Conservation (phyloP, 2,113 vertebrate species). For the Nothobranchius kuhntae region DNA sequence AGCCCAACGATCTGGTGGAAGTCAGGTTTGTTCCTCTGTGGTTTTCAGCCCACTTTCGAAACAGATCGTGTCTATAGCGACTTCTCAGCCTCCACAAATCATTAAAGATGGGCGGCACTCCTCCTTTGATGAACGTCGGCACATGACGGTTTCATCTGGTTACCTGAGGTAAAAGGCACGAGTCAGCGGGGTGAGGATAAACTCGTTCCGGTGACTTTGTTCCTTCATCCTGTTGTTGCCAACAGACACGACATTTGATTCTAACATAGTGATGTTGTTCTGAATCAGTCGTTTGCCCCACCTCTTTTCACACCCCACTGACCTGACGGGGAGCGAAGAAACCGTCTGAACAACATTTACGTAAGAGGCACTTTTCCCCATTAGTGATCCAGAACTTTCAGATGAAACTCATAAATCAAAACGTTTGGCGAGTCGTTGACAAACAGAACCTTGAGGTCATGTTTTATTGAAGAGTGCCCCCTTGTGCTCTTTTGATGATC, state of each 20-base stretch:
- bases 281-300: conserved; percentile 17
- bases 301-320: conserved; percentile 13
- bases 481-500: conserved; percentile 24
- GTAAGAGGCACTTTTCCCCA: not conserved
- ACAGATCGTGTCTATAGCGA: not conserved
- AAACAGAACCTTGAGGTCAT: not conserved
- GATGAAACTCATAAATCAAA: conserved; percentile 2
- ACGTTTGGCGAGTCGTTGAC: not conserved
- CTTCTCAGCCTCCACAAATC: not conserved
- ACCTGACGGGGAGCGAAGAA: conserved; percentile 10
- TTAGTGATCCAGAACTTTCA: conserved; percentile 5
- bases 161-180: conserved; percentile 19
- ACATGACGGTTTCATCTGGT: not conserved
- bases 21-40: conserved; percentile 84
- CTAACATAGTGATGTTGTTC: conserved; percentile 8
- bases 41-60: conserved; percentile 2
- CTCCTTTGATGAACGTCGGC: not conserved
- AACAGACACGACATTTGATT: conserved; percentile 26
- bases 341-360: conserved; percentile 5
- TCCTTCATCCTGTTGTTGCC: not conserved
- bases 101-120: not conserved
- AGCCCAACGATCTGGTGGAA: conserved; percentile 98
- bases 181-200: conserved; percentile 13
- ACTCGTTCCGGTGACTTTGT: conserved; percentile 20
- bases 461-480: conserved; percentile 33